A percentile compares a stretch with the other conserved stretches of the same genome.
phyloP scores from a whole-genome alignment of 2,113 vertebrate species.

The Penelope pileata region DNA sequence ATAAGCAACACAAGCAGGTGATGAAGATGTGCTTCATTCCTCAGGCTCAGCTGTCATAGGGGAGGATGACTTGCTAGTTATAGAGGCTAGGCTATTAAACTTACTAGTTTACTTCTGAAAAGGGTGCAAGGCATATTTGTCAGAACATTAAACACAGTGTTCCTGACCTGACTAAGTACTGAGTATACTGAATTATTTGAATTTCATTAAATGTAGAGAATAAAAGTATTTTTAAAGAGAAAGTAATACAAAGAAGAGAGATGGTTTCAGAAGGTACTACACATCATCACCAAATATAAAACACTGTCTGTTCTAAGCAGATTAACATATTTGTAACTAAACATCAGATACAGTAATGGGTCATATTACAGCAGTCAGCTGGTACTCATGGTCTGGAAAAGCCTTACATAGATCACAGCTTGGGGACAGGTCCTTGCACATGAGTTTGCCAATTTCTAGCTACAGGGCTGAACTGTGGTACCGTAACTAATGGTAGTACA shows the following conservation, averaged over 20 bases:
- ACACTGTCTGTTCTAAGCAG: background rate
- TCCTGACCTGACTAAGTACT: background rate
- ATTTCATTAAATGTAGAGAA: background rate
- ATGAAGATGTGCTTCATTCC: background rate
- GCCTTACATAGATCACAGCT: background rate
- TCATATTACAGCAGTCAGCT: background rate
- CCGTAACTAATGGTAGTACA: background rate
- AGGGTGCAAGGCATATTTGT: background rate
- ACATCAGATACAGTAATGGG: background rate
- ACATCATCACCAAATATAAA: background rate
- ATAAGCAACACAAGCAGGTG: background rate
- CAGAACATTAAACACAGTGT: background rate
- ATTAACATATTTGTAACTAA: background rate
- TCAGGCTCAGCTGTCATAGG: background rate
- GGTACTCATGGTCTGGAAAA: background rate
- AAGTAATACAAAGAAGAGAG: background rate
- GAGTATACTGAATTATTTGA: background rate
- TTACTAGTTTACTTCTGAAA: background rate
- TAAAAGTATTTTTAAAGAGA: background rate
- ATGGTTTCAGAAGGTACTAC: background rate
- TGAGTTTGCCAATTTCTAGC: background rate
- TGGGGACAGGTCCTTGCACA: background rate
- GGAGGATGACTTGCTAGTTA: background rate
- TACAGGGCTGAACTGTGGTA: background rate
- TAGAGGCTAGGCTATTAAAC: background rate